Base-by-base conservation (phyloP, 2,888 invertebrate species). In the Podotricha telesiphe region DNA sequence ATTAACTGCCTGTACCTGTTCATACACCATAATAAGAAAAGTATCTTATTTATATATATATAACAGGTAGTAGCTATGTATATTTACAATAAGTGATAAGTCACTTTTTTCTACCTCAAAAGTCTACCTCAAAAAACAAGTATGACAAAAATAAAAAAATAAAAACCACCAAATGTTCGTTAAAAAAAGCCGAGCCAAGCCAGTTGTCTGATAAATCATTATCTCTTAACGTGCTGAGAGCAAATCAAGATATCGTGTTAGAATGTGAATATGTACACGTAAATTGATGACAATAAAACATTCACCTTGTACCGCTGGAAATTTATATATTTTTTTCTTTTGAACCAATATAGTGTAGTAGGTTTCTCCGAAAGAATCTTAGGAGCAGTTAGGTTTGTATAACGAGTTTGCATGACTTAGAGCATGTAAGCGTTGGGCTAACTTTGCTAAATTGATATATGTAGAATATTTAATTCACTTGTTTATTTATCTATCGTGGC, bases 181-280 rank as follows among this genome's bases (percentile, higher is more conserved):
- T 15, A 42, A 42, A 50, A 55, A 17, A 55, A 11, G 10, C 17
- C 10, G 17, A 62, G 34, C 4, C 7, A 5, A 13, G 37, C 34
- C 34, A 37, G 62, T 19, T 6, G 65, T 72, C 70, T 65, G 68
- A 70, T 72, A 71, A 68, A 51, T 47, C 40, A 48, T 59, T 68
- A 68, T 70, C 70, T 62, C n/a, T n/a, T n/a, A 61, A 70, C 65
- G 58, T 61, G 55, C 59, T n/a, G 63, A 65, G 70, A 72, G 48
- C 56, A 61, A 61, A 68, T 67, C 67, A 37, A 70, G 66, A 67
- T 66, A 69, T 50, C 67, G 63, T 48, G 59, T 40, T 56, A 64
- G 70, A 70, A 67, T 67, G 61, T 37, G 40, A 47, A 17, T 17
- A 11, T 58, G 37, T 22, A 55, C 53, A 48, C 19, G 61, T 63